Evolutionary conservation across 2,888 invertebrate genomes (phyloP).

Genomic region (Achlya flavicornis): DNA sequence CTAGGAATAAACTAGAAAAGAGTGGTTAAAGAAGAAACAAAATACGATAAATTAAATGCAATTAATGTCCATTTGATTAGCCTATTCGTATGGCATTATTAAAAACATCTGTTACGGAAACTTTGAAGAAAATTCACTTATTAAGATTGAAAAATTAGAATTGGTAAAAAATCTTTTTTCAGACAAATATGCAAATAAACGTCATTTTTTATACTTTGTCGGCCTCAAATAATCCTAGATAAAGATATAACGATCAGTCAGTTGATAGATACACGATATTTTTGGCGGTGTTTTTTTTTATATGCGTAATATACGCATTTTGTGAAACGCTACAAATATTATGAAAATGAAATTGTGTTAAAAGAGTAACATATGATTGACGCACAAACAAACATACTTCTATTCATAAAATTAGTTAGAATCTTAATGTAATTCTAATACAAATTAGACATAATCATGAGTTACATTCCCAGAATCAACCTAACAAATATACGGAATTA

Average conservation of each 20-base stretch:
- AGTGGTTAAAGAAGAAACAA: neutral
- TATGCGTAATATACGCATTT: neutral
- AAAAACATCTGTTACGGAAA: no score
- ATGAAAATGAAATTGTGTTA: neutral
- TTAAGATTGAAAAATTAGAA: no score
- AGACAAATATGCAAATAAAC: no score
- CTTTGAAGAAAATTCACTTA: no score
- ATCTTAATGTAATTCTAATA: neutral
- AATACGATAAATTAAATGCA: neutral
- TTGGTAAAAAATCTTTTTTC: no score
- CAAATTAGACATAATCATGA: constrained; percentile 3
- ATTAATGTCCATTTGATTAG: neutral
- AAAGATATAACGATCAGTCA: neutral
- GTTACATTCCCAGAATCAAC: neutral
- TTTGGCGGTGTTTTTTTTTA: no score
- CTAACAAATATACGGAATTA: neutral
- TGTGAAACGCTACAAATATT: neutral
- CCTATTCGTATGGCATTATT: no score
- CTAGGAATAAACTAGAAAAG: constrained; percentile 6
- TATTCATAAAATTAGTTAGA: neutral
- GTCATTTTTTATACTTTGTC: no score
- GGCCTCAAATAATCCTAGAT: neutral
- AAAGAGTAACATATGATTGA: neutral
- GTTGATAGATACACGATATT: neutral
- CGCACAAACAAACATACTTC: neutral